Evolutionary conservation across 1,140 invertebrate species (phyloP).

Genomic region (Sycophaga agraensis): DNA sequence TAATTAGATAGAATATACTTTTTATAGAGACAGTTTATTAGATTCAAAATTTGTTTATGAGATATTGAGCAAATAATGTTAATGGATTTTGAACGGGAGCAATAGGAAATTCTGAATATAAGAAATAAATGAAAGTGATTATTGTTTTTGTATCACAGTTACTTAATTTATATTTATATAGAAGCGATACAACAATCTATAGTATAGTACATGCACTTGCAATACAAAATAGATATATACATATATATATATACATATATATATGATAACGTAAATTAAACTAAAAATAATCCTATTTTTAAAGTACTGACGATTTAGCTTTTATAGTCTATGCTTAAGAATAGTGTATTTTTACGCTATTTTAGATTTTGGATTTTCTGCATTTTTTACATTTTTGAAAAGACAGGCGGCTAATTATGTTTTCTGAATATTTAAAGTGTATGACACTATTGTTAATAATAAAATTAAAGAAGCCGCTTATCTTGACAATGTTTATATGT

Average conservation of each 20-base stretch:
- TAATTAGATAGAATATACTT: too few relatives aligned
- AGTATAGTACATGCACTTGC: constrained; percentile 22
- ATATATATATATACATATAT: too few relatives aligned
- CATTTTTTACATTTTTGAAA: constrained; percentile 23
- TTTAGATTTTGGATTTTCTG: constrained; percentile 3
- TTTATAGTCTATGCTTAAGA: constrained; percentile 27
- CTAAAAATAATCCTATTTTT: constrained; percentile 18
- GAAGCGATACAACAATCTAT: constrained; percentile 28
- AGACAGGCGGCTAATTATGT: constrained; percentile 2
- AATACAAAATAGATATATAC: constrained; percentile 27
- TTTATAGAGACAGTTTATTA: too few relatives aligned
- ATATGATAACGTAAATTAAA: background rate
- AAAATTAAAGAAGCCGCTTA: background rate
- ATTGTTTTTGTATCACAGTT: constrained; percentile 38
- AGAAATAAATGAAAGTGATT: background rate
- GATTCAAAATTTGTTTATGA: too few relatives aligned
- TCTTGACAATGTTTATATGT: background rate
- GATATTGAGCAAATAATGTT: too few relatives aligned
- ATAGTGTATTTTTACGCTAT: constrained; percentile 5
- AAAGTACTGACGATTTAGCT: constrained; percentile 7
- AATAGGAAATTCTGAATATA: too few relatives aligned
- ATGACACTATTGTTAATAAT: too few relatives aligned
- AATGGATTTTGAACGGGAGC: too few relatives aligned
- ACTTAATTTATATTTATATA: constrained; percentile 36
- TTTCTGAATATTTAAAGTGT: too few relatives aligned